Base-by-base conservation (phyloP, 2,888 invertebrate species). In the Chromoteleia sp. region DNA sequence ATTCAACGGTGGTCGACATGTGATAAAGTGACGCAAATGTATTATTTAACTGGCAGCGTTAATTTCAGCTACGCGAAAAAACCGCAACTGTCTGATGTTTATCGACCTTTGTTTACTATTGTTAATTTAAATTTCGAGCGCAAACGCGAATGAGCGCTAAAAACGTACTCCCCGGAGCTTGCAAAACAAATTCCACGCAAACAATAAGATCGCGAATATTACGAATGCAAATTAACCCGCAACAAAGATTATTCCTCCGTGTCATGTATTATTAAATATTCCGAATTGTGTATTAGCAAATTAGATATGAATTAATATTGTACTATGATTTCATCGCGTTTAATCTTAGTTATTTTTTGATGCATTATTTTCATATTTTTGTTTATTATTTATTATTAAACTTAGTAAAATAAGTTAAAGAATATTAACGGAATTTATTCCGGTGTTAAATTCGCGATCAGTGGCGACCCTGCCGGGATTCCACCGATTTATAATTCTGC, bases 81-180 rank as follows among this genome's bases (percentile, higher is more conserved):
- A 14, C 21, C 7, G 7, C 14, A 2, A 10, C 30, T n/a, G 21
- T 33, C 17, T 15, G 45, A 4, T 29, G 6, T 50, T 59, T 50
- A 52, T 59, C 19, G 52, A 36, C 14, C 10, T n/a, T 8, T 41
- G 39, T 43, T 43, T 41, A 33, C 39, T 36, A 19, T 52, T 33
- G 41, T 73, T 73, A 41, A 61, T 73, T 61, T 73, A 45, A 52
- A 73, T 61, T 58, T 41, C 17, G 19, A 30, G 17, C n/a, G 15
- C 43, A 14, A 33, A 6, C 30, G 12, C 25, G 10, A 36, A 58
- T 36, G 36, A 39, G 15, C 14, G 14, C 17, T 7, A 17, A 21
- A 58, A 12, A 36, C n/a, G 30, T 29, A 12, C 19, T 59, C 36
- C 29, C 39, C 4, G 15, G 17, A 33, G 15, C 14, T 61, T 21